phyloP scores from a whole-genome alignment of 2,113 vertebrate genomes.

The Nycticebus coucang region DNA sequence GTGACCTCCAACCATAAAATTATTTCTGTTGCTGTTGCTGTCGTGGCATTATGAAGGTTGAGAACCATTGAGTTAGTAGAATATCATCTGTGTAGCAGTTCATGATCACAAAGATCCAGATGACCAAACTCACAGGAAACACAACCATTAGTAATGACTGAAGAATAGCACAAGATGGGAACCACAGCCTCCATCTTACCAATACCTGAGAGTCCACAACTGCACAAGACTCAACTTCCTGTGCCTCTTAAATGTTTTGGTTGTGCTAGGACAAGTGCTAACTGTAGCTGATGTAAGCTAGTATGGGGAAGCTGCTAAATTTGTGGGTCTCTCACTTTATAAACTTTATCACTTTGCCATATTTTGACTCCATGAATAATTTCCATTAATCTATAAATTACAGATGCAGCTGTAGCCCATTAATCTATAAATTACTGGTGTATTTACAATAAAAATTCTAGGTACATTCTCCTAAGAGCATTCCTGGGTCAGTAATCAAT shows the following conservation, averaged over 20 bases:
- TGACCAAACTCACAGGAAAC: not conserved
- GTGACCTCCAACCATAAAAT: too few species aligned
- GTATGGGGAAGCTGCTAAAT: not conserved
- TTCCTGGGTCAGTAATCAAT: not conserved
- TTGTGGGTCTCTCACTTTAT: not conserved
- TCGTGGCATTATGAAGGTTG: too few species aligned
- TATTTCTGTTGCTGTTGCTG: too few species aligned
- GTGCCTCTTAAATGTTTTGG: not conserved
- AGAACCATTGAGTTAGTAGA: not conserved
- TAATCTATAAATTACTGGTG: not conserved
- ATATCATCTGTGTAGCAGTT: not conserved
- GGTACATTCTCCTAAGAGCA: not conserved
- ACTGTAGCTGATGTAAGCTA: not conserved
- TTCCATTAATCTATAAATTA: not conserved
- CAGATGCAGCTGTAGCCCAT: not conserved
- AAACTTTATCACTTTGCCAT: not conserved
- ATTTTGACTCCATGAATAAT: not conserved
- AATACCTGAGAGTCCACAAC: not conserved
- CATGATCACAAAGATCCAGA: not conserved
- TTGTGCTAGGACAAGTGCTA: not conserved
- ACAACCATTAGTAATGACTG: not conserved
- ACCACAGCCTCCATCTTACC: not conserved
- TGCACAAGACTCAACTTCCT: not conserved
- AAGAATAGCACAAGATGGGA: not conserved
- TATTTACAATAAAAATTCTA: not conserved